Conservation (phyloP, 2,888 invertebrate species). For the Synanthedon andrenaeformis region DNA sequence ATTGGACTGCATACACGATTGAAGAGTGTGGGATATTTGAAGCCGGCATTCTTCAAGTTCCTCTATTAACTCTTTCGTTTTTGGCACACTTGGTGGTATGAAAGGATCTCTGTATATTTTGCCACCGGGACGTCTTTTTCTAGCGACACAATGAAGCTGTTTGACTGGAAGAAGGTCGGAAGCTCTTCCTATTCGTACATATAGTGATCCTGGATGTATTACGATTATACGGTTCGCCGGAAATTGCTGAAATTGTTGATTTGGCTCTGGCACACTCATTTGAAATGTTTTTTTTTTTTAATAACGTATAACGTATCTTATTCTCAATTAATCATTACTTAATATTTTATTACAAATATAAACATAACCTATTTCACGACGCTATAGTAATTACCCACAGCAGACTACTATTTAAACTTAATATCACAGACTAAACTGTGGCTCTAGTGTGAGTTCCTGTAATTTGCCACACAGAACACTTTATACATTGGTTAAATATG, state of each 20-base stretch:
- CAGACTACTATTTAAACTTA: too few species aligned
- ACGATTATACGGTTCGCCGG: constrained; percentile 87
- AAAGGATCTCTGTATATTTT: constrained; percentile 73
- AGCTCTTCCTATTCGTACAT: constrained; percentile 89
- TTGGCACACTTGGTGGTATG: constrained; percentile 73
- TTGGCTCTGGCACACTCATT: constrained; percentile 46
- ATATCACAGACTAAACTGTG: too few species aligned
- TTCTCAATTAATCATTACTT: too few species aligned
- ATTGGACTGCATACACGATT: constrained; percentile 86
- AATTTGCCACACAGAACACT: too few species aligned
- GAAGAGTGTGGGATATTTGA: constrained; percentile 87
- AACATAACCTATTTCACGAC: too few species aligned
- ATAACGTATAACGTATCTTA: too few species aligned
- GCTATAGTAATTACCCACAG: too few species aligned
- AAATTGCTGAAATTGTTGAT: constrained; percentile 71
- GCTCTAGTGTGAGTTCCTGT: too few species aligned
- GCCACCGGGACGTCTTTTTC: constrained; percentile 71
- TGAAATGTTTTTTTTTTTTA: constrained; percentile 2
- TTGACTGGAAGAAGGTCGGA: constrained; percentile 89
- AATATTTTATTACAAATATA: too few species aligned
- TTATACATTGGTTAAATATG: too few species aligned
- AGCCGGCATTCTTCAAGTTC: constrained; percentile 88
- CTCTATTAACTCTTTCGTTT: constrained; percentile 76
- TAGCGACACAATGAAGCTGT: constrained; percentile 87
- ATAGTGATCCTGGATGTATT: constrained; percentile 94